Base-by-base conservation (phyloP, 2,888 invertebrate species). In the Dione juno region DNA sequence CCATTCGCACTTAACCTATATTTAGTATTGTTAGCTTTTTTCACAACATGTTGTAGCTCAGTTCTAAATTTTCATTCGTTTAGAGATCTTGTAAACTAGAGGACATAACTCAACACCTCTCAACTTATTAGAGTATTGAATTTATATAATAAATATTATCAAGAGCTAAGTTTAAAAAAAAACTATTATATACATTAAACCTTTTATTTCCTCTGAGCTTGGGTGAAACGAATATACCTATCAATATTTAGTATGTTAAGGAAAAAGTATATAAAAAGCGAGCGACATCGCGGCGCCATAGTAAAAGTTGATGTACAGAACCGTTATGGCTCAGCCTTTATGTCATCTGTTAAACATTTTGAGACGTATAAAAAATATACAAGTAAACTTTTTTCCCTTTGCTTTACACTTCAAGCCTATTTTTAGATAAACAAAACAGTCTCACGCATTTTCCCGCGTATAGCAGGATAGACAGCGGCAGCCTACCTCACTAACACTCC, bases 231-330 rank as follows among this genome's bases (percentile, higher is more conserved):
- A 37, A 37, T n/a, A 2, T 28, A 57, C 11, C 57, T 6, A n/a
- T 54, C 37, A 16, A 10, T 50, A 19, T 54, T 35, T 54, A 57
- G 57, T 40, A 57, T 37, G 19, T 64, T 48, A 37, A 50, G 63
- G 48, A 63, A 63, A 50, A 50, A 8, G 48, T 13, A 50, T 37
- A 50, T 19, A 40, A 45, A 45, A 43, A 28, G 16, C 10, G 41
- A 19, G 48, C 37, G 64, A 50, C 64, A 37, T 40, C 37, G 14
- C 10, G 64, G 40, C 64, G 64, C 50, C 64, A 40, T 5, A 50
- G 48, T 64, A 37, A 64, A 64, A 64, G 2, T 64, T 64, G 48
- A 64, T 64, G 63, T 64, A 54, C 35, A 19, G 14, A 45, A 61
- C n/a, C 45, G 10, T 37, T 35, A 45, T 19, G 19, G 43, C 35